Evolutionary conservation across 2,797 vertebrate species (phyloP).

Genomic region (Phoxinus dragarum): DNA sequence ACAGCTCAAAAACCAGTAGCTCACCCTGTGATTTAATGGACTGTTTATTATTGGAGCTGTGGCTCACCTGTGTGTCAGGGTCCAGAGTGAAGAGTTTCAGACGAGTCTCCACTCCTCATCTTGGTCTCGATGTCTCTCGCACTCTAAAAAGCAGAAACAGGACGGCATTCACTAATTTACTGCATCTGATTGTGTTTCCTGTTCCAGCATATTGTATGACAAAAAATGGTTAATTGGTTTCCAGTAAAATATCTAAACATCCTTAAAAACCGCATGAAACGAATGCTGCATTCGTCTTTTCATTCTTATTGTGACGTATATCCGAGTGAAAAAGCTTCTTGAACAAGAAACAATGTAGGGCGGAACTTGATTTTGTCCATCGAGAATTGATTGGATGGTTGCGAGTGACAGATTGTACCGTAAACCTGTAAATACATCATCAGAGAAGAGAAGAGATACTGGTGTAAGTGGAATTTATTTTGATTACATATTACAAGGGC

Average conservation of each 20-base stretch:
- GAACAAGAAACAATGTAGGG: not conserved
- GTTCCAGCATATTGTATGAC: not conserved
- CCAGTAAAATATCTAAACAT: not conserved
- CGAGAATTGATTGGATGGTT: not conserved
- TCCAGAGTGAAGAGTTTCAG: slow-evolving; percentile 94
- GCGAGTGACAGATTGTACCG: not conserved
- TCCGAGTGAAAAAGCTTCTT: not conserved
- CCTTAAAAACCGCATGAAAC: not conserved
- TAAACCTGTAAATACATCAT: not conserved
- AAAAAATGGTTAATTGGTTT: not conserved
- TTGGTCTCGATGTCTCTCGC: slow-evolving; percentile 92
- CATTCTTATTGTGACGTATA: not conserved
- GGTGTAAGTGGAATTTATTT: not conserved
- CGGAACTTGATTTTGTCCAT: not conserved
- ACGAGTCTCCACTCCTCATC: slow-evolving; percentile 90
- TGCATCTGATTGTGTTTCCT: slow-evolving; percentile 9
- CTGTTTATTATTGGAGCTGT: slow-evolving; percentile 21
- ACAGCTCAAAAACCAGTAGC: slow-evolving; percentile 27
- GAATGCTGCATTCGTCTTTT: not conserved
- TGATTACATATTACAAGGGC: not conserved
- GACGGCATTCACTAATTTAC: not conserved
- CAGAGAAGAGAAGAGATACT: not conserved
- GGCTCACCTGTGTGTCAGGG: slow-evolving; percentile 92
- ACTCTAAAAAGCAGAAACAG: slow-evolving; percentile 74
- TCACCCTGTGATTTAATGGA: slow-evolving; percentile 5